phyloP scores from a whole-genome alignment of 1,140 invertebrate genomes.

The Bombus sibiricus region DNA sequence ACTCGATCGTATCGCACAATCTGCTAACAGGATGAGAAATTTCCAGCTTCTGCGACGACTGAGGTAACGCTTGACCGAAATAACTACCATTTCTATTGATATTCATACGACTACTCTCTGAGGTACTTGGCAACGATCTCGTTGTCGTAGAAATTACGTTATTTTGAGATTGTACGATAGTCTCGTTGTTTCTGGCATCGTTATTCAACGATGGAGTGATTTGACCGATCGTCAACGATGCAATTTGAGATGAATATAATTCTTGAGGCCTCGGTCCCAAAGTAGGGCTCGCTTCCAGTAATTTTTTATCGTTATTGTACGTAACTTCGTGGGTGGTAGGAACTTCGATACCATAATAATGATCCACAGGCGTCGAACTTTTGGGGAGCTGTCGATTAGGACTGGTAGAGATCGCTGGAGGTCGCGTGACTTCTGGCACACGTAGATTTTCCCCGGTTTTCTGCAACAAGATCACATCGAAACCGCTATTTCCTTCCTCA shows the following conservation, averaged over 20 bases:
- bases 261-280: conserved; percentile 20
- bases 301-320: conserved; percentile 10
- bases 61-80: neutral
- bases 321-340: conserved; percentile 29
- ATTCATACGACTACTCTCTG: conserved; percentile 20
- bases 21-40: conserved; percentile 73
- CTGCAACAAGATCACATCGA: conserved; percentile 48
- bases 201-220: neutral
- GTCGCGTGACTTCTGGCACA: conserved; percentile 16
- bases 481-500: neutral
- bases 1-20: conserved; percentile 68
- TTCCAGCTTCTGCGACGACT: conserved; percentile 59
- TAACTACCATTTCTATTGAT: neutral
- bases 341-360: conserved; percentile 48
- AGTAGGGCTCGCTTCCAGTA: neutral
- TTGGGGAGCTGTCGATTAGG: conserved; percentile 26
- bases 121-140: neutral
- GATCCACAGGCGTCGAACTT: neutral
- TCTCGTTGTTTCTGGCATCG: conserved; percentile 11
- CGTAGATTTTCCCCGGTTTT: conserved; percentile 22
- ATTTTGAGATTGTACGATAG: conserved; percentile 10
- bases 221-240: conserved; percentile 14
- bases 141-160: conserved; percentile 6
- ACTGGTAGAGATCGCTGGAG: conserved; percentile 24
- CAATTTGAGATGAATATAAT: conserved; percentile 34